Evolutionary conservation across 2,797 vertebrate genomes (phyloP), one percentile per base, ranked within the genome.

Genomic region (Pipistrellus pygmaeus): DNA sequence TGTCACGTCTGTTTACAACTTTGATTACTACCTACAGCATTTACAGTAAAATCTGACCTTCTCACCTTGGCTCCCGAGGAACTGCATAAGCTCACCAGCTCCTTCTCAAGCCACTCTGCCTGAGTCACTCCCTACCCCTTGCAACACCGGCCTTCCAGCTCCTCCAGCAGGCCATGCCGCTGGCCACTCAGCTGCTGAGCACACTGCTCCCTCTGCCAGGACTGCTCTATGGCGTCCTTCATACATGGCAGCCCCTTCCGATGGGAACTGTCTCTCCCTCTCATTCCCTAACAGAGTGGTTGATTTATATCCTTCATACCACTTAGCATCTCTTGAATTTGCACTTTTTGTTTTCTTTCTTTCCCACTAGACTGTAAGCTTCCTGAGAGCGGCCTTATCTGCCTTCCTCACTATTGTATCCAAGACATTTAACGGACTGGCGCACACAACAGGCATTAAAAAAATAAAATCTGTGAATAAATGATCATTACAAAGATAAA

Each of bases 91-190:
- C 92, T 96, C 75, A 83, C 23, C 44, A 80, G 72, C 32, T 69
- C 88, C 55, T 77, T 68, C 46, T 41, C 88, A 89, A 94, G 18
- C 32, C 44, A 84, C n/a, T 46, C 62, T 68, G 88, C 60, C 75
- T 89, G 78, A 96, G 81, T 95, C 96, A 96, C 83, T 35, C 46
- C 27, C 64, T n/a, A 92, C n/a, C 32, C 85, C 60, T 51, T 27
- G 46, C 77, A 84, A 81, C 21, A 76, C 48, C 64, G 85, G 60
- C 64, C 83, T 94, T 82, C 89, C 35, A 75, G 64, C 55, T 85
- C 76, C 53, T 89, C 92, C 84, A 81, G 46, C 32, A 77, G 55
- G 85, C 66, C 38, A 35, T 41, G 51, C 64, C 41, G 44, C 44
- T 30, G 32, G 53, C 27, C 71, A 44, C 0, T 46, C 64, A 46